These are phyloP conservation scores for Scotopteryx bipunctaria DNA, from an alignment of 2,888 invertebrate species.

Conservation along the genomic window DNA sequence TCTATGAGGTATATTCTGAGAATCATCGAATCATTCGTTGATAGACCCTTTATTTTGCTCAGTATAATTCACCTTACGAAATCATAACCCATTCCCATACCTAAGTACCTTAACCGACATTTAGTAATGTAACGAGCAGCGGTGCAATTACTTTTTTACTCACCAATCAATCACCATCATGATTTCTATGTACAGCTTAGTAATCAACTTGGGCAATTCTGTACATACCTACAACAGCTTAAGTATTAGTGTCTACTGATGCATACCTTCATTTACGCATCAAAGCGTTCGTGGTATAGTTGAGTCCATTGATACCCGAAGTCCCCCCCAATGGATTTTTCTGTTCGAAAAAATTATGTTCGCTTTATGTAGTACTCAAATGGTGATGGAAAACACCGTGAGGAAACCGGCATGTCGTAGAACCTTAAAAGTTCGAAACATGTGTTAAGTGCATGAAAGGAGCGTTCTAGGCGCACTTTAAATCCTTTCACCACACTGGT, in stretches of 20 bases:
- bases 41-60: background rate
- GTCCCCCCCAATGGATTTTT: too few species aligned
- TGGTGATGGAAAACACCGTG: too few species aligned
- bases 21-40: background rate
- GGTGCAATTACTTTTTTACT: constrained; percentile 62
- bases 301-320: too few species aligned
- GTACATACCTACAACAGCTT: background rate
- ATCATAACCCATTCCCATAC: constrained; percentile 11
- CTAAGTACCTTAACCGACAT: constrained; percentile 15
- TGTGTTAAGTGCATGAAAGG: too few species aligned
- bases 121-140: constrained; percentile 28
- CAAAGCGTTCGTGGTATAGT: background rate
- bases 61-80: constrained; percentile 6
- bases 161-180: constrained; percentile 61
- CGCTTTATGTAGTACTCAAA: too few species aligned
- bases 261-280: too few species aligned
- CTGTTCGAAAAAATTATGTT: too few species aligned
- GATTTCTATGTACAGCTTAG: constrained; percentile 40
- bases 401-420: too few species aligned
- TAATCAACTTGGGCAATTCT: constrained; percentile 13
- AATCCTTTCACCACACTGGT: too few species aligned
- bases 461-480: too few species aligned
- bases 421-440: too few species aligned
- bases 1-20: too few species aligned
- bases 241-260: background rate